Evolutionary conservation across 2,888 invertebrate genomes (phyloP).

Genomic region (Achlya flavicornis): DNA sequence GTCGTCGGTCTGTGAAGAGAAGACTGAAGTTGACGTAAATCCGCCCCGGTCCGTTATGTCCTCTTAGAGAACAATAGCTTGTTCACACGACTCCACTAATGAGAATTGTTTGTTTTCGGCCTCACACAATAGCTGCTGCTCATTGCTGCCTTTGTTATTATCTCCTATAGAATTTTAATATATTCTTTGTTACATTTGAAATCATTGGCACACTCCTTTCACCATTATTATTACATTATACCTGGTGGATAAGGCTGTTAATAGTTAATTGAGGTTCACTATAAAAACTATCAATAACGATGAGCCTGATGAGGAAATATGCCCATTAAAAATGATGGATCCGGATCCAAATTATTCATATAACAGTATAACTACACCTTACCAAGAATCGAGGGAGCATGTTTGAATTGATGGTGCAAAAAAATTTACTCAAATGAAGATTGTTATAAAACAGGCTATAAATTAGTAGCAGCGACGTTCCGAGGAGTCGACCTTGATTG

Average conservation of each 20-base stretch:
- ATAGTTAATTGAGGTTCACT: neutral
- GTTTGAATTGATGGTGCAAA: constrained; percentile 12
- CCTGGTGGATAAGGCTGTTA: neutral
- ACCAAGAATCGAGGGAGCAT: constrained; percentile 4
- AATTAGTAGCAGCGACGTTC: constrained; percentile 54
- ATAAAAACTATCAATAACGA: neutral
- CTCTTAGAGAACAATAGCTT: constrained; percentile 74
- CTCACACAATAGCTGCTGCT: constrained; percentile 71
- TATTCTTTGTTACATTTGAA: constrained; percentile 27
- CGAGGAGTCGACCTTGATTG: constrained; percentile 77
- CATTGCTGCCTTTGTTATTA: constrained; percentile 71
- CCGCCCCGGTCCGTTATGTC: constrained; percentile 80
- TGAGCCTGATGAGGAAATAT: neutral
- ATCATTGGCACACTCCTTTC: neutral
- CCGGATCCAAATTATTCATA: constrained; percentile 7
- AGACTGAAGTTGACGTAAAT: constrained; percentile 65
- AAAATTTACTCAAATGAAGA: constrained; percentile 19
- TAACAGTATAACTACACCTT: constrained; percentile 6
- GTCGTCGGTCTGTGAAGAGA: constrained; percentile 57
- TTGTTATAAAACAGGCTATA: constrained; percentile 49
- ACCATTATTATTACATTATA: neutral
- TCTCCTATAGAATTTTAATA: constrained; percentile 58
- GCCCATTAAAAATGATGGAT: neutral
- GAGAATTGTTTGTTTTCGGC: constrained; percentile 81
- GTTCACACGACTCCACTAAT: constrained; percentile 77